Conservation (phyloP, 1,140 invertebrate species). For the Drosophila erecta region DNA sequence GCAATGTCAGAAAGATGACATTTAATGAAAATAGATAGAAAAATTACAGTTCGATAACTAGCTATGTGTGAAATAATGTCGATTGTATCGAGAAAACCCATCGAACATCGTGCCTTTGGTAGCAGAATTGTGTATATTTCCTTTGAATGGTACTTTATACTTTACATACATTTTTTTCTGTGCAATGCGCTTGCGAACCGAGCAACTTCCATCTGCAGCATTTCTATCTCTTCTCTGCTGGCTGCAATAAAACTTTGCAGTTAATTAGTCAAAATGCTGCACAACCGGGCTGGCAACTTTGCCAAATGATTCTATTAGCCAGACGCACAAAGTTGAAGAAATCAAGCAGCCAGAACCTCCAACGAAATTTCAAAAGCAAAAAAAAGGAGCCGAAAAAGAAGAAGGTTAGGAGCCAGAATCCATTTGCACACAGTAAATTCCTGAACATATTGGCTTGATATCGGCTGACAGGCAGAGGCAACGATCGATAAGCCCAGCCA, state of each 20-base stretch:
- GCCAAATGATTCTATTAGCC: conserved; percentile 62
- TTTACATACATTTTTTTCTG: neutral
- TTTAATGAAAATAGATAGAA: neutral
- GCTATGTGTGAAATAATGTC: too few relatives aligned
- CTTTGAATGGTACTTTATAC: neutral
- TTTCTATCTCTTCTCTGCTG: conserved; percentile 21
- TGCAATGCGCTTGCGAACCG: conserved; percentile 10
- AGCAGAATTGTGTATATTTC: neutral
- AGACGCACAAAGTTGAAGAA: conserved; percentile 37
- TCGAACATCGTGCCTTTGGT: too few relatives aligned
- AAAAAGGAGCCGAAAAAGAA: conserved; percentile 6
- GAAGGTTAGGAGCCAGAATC: conserved; percentile 9
- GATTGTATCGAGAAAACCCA: too few relatives aligned
- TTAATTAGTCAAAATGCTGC: conserved; percentile 80
- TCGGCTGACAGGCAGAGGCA: conserved; percentile 10
- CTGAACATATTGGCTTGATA: conserved; percentile 16
- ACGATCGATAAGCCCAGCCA: conserved; percentile 5
- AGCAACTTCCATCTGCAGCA: conserved; percentile 32
- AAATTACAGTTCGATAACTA: neutral
- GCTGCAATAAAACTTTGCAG: conserved; percentile 75
- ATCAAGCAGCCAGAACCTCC: conserved; percentile 26
- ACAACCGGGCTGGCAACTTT: conserved; percentile 69
- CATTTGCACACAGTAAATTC: conserved; percentile 54
- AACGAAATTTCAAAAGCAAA: conserved; percentile 14
- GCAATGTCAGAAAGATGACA: neutral